Percentiles rank a stretch among this genome's conserved stretches.
Conservation (phyloP, 1,140 invertebrate genomes). For the Dysdera silvatica region DNA sequence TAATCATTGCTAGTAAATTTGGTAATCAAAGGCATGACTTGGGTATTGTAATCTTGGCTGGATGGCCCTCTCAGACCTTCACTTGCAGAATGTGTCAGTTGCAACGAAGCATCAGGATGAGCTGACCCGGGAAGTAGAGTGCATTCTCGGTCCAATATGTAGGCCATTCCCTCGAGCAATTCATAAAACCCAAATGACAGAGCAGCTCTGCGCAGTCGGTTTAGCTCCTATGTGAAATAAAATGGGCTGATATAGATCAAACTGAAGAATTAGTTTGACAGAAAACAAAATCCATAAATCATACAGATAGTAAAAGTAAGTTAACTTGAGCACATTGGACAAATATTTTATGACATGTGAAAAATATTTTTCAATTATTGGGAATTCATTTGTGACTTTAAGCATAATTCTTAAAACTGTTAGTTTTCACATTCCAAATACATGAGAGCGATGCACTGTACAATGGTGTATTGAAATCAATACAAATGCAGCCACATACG, state of each 20-base stretch:
- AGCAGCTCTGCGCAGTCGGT: slow-evolving; percentile 76
- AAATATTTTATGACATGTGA: no score
- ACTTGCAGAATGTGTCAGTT: slow-evolving; percentile 77
- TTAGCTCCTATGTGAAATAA: slow-evolving; percentile 64
- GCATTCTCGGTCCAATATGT: slow-evolving; percentile 81
- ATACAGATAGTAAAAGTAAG: no score
- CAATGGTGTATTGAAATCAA: no score
- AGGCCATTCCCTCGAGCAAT: slow-evolving; percentile 48
- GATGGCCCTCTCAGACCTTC: slow-evolving; percentile 54
- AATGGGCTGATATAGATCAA: not conserved
- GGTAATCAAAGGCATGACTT: slow-evolving; percentile 18
- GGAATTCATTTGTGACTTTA: no score
- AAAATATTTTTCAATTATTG: no score
- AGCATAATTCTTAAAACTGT: no score
- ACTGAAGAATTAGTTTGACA: not conserved
- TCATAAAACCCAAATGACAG: slow-evolving; percentile 72
- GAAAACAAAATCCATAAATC: not conserved
- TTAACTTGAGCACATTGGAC: no score
- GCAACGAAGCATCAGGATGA: slow-evolving; percentile 78
- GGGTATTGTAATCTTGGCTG: slow-evolving; percentile 36
- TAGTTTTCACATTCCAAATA: no score
- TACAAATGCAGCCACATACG: no score
- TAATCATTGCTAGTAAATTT: slow-evolving; percentile 26
- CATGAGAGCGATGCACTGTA: no score
- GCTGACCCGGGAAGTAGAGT: slow-evolving; percentile 63